Base-by-base conservation (phyloP, 2,888 invertebrate species). In the Pogonocherus hispidulus region DNA sequence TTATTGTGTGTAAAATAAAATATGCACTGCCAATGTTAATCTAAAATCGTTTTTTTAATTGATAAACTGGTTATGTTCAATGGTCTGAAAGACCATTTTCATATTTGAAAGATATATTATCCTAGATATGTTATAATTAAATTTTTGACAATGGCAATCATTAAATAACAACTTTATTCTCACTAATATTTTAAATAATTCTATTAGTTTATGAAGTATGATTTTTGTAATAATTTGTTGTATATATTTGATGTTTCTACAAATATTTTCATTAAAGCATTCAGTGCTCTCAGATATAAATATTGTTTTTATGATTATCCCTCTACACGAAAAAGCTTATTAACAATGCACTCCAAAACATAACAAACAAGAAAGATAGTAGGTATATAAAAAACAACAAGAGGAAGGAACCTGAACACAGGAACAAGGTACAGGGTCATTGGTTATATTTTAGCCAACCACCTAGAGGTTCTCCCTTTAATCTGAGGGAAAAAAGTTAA, bases 201-300 rank as follows among this genome's bases (percentile, higher is more conserved):
- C 16, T 44, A 20, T 37, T 46, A 27, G 18, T 52, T 63, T 41
- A 44, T 49, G 16, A 41, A n/a, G 4, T 14, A 14, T 41, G n/a
- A 41, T 41, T 41, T 41, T n/a, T 41, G 16, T 16, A 41, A 41
- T 41, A 41, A 41, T 41, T n/a, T 41, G 20, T 54, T 63, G 52
- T 63, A 63, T 27, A 59, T 41, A 63, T 54, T 35, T 62, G 35
- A 41, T 51, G 55, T 46, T 35, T 69, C 32, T 66, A 63, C 47
- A 14, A 41, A 41, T 56, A 63, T 32, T 49, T 66, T 70, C 27
- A 71, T 69, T 71, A 71, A 71, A 71, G 66, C 71, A 54, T 69
- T 71, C 71, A 71, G 71, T 71, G 71, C 71, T 69, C 71, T 59
- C 49, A 37, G 19, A 19, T n/a, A 54, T 11, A 51, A 19, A 22